These are phyloP conservation scores for Taphrorychus bicolor DNA, from an alignment of 2,888 invertebrate species.

Conservation along the genomic window DNA sequence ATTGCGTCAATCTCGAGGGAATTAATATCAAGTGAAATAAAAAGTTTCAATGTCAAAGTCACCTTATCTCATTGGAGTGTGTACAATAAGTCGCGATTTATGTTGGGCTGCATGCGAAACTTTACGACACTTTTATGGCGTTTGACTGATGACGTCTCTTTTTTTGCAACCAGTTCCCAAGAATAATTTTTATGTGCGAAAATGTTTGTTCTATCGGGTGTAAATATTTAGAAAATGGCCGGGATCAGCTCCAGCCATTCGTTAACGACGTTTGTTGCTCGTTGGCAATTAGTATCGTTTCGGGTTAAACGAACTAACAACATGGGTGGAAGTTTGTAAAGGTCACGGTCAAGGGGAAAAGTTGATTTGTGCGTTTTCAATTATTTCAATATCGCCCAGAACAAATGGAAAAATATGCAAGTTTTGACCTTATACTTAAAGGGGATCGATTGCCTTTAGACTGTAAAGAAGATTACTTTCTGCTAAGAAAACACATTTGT, in stretches of 20 bases:
- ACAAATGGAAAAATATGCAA: no score
- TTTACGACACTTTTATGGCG: conserved; percentile 17
- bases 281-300: not conserved
- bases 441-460: no score
- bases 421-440: no score
- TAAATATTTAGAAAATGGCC: conserved; percentile 17
- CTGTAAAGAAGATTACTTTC: no score
- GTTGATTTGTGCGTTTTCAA: not conserved
- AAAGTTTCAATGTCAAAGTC: conserved; percentile 17
- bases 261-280: not conserved
- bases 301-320: not conserved
- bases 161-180: conserved; percentile 12
- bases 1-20: conserved; percentile 12
- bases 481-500: no score
- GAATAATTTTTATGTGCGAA: conserved; percentile 11
- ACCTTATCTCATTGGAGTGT: conserved; percentile 12
- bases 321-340: not conserved
- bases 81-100: conserved; percentile 15
- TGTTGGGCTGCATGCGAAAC: not conserved
- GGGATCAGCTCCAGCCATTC: not conserved
- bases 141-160: conserved; percentile 12
- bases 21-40: conserved; percentile 14
- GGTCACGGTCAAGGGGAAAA: not conserved
- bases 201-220: conserved; percentile 11
- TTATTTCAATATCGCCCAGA: no score